phyloP scores from a whole-genome alignment of 1,140 invertebrate species.

The Matsumurasca onukii region DNA sequence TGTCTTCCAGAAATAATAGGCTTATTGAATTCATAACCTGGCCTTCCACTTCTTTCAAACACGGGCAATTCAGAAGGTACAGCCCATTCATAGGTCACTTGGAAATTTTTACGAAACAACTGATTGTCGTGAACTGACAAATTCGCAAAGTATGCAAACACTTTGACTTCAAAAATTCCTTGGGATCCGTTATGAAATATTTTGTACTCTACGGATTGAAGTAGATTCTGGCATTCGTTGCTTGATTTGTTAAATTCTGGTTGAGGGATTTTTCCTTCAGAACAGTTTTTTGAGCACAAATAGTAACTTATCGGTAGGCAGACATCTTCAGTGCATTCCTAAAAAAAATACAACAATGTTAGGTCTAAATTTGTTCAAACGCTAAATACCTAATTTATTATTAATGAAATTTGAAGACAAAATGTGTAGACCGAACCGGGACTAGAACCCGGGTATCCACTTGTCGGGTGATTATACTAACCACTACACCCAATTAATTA shows the following conservation, averaged over 20 bases:
- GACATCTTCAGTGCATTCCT: conserved; percentile 53
- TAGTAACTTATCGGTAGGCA: conserved; percentile 50
- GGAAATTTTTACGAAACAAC: conserved; percentile 53
- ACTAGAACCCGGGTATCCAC: too few species aligned
- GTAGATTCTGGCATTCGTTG: conserved; percentile 46
- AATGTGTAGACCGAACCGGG: too few species aligned
- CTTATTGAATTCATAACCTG: conserved; percentile 62
- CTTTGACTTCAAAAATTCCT: conserved; percentile 52
- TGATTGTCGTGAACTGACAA: conserved; percentile 42
- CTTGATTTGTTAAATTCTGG: conserved; percentile 17
- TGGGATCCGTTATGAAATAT: conserved; percentile 58
- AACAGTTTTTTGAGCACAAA: conserved; percentile 46
- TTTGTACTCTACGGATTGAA: conserved; percentile 53
- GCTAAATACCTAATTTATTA: too few species aligned
- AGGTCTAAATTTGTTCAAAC: too few species aligned
- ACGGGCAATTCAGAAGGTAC: conserved; percentile 23
- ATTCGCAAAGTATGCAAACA: conserved; percentile 51
- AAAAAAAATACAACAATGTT: conserved; percentile 39
- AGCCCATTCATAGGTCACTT: conserved; percentile 53
- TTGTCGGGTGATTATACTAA: too few species aligned
- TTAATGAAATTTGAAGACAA: too few species aligned
- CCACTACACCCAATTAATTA: too few species aligned
- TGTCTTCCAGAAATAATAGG: conserved; percentile 54
- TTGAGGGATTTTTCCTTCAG: conserved; percentile 13
- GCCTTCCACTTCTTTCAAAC: conserved; percentile 62